These are phyloP conservation scores for Thalpophila matura DNA, from an alignment of 2,888 invertebrate species.

Conservation along the genomic window DNA sequence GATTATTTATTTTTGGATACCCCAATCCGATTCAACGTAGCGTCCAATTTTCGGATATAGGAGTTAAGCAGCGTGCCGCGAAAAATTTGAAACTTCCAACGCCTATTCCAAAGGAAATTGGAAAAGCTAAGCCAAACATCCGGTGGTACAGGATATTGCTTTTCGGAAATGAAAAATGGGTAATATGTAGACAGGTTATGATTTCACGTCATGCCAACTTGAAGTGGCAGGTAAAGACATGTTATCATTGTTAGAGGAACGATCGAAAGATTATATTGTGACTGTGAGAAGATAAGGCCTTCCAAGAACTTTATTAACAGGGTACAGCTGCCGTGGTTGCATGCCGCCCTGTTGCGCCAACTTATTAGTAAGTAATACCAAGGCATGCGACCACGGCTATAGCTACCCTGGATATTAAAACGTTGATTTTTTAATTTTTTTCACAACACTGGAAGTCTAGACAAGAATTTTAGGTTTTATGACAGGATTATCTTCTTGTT, in stretches of 20 bases:
- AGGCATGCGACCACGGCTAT: too few relatives aligned
- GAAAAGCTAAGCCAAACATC: slow-evolving; percentile 84
- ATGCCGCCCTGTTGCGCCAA: too few relatives aligned
- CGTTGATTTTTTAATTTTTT: too few relatives aligned
- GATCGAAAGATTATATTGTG: neutral
- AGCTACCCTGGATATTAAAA: too few relatives aligned
- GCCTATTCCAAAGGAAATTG: slow-evolving; percentile 83
- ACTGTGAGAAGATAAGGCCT: too few relatives aligned
- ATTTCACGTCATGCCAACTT: slow-evolving; percentile 10
- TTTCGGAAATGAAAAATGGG: slow-evolving; percentile 81
- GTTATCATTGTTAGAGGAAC: neutral
- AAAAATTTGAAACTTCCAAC: slow-evolving; percentile 72
- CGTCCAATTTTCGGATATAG: slow-evolving; percentile 56
- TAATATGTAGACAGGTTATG: slow-evolving; percentile 46
- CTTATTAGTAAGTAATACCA: too few relatives aligned
- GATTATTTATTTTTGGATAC: slow-evolving; percentile 41
- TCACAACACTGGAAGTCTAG: too few relatives aligned
- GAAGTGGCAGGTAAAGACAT: neutral
- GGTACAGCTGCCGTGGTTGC: too few relatives aligned
- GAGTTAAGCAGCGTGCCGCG: slow-evolving; percentile 55
- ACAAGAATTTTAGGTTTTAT: too few relatives aligned
- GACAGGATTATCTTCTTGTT: too few relatives aligned
- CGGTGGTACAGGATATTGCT: slow-evolving; percentile 81
- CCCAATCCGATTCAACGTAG: slow-evolving; percentile 34
- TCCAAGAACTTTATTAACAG: too few relatives aligned